These are phyloP conservation scores for Nycticebus coucang DNA, from an alignment of 2,113 vertebrate species.

Conservation along the genomic window DNA sequence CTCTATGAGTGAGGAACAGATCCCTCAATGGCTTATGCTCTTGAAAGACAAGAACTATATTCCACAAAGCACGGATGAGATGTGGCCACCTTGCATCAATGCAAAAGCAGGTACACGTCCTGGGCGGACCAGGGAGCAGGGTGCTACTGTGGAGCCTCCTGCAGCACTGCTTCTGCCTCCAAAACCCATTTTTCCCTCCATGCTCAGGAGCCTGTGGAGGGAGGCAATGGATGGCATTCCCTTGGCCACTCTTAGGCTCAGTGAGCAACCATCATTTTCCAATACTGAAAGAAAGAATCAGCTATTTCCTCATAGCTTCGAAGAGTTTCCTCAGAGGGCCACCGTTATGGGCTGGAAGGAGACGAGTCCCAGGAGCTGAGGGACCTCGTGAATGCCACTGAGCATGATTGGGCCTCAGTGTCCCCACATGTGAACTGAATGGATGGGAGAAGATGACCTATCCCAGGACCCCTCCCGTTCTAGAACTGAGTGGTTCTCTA, in stretches of 20 bases:
- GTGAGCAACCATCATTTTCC: not conserved
- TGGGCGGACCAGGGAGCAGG: not conserved
- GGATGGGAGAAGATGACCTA: not conserved
- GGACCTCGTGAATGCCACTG: too few species aligned
- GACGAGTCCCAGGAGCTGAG: not conserved
- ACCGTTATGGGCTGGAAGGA: not conserved
- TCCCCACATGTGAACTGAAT: not conserved
- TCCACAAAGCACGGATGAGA: fast-evolving
- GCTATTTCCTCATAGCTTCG: not conserved
- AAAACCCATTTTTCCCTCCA: not conserved
- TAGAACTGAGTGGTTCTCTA: not conserved
- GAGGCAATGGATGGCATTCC: not conserved
- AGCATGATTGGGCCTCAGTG: not conserved
- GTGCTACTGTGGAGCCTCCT: not conserved
- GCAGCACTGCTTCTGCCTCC: too few species aligned
- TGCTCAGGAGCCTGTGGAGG: not conserved
- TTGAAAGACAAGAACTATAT: not conserved
- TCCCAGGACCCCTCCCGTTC: not conserved
- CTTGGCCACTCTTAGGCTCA: not conserved
- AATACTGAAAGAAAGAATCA: not conserved
- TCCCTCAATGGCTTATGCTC: not conserved
- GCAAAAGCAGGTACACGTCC: not conserved
- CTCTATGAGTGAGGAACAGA: not conserved
- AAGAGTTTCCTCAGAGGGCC: not conserved
- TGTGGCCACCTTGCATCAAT: not conserved